Percentiles rank a stretch among this genome's conserved stretches.
Conservation (phyloP, 1,140 invertebrate genomes). For the Contarinia nasturtii region DNA sequence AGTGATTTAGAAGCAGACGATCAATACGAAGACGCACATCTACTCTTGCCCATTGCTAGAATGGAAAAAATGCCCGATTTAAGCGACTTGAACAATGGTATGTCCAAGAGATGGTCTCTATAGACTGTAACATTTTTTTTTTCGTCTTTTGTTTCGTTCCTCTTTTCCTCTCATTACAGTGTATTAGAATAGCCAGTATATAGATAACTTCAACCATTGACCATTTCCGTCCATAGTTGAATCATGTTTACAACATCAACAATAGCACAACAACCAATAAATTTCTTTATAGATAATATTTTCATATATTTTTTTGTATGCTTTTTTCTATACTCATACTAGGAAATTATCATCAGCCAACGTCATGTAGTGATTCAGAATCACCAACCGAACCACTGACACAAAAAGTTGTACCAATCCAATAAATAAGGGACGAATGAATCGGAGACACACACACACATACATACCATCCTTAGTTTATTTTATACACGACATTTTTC, state of each 20-base stretch:
- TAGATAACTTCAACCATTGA: slow-evolving; percentile 5
- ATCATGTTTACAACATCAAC: background rate
- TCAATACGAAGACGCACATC: slow-evolving; percentile 5
- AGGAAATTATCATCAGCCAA: slow-evolving; percentile 21
- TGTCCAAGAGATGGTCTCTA: slow-evolving; percentile 6
- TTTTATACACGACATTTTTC: no score
- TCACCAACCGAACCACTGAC: slow-evolving; percentile 37
- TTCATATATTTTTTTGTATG: background rate
- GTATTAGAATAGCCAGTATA: slow-evolving; percentile 4
- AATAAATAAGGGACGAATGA: no score
- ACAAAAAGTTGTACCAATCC: slow-evolving; percentile 27
- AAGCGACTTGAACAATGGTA: slow-evolving; percentile 11
- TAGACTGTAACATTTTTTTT: no score
- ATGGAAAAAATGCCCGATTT: slow-evolving; percentile 7
- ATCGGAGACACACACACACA: no score
- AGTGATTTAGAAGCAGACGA: slow-evolving; percentile 4
- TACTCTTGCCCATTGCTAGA: slow-evolving; percentile 5
- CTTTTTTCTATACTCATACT: slow-evolving; percentile 2
- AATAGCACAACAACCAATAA: background rate
- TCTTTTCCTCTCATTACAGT: no score
- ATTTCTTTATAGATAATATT: background rate
- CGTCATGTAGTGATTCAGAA: slow-evolving; percentile 33
- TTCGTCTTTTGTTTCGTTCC: no score
- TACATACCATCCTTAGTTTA: no score
- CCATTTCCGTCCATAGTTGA: slow-evolving; percentile 18